These are phyloP conservation scores for Drosophila greeni DNA, from an alignment of 2,888 invertebrate genomes.

Conservation along the genomic window DNA sequence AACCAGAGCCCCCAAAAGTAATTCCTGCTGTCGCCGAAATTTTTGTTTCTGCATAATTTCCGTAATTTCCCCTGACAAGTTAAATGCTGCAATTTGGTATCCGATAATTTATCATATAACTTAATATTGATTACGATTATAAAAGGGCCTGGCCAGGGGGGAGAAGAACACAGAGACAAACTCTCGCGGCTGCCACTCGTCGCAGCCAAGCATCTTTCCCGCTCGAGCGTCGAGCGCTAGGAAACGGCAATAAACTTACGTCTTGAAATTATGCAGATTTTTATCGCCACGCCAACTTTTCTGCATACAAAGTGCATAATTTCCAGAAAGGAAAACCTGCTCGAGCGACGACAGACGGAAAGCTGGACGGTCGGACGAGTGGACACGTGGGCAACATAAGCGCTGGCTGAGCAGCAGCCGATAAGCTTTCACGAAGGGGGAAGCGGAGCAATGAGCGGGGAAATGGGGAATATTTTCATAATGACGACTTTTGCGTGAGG, in stretches of 20 bases:
- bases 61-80: slow-evolving; percentile 76
- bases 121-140: slow-evolving; percentile 73
- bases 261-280: slow-evolving; percentile 72
- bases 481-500: slow-evolving; percentile 44
- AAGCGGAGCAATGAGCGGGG: not conserved
- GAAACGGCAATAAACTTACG: slow-evolving; percentile 69
- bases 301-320: slow-evolving; percentile 72
- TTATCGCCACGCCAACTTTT: slow-evolving; percentile 70
- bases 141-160: slow-evolving; percentile 31
- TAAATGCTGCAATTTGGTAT: slow-evolving; percentile 75
- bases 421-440: slow-evolving; percentile 52
- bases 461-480: slow-evolving; percentile 36
- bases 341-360: slow-evolving; percentile 21
- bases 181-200: slow-evolving; percentile 1
- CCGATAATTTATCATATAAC: slow-evolving; percentile 76
- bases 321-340: slow-evolving; percentile 67
- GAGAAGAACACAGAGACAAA: slow-evolving; percentile 8
- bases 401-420: slow-evolving; percentile 62
- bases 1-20: no score
- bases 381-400: slow-evolving; percentile 66
- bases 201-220: slow-evolving; percentile 10
- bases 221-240: slow-evolving; percentile 50
- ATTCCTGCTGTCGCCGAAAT: slow-evolving; percentile 18
- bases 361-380: slow-evolving; percentile 16
- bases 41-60: slow-evolving; percentile 63